Conservation (phyloP, 2,888 invertebrate species). For the Andrena trimmerana region DNA sequence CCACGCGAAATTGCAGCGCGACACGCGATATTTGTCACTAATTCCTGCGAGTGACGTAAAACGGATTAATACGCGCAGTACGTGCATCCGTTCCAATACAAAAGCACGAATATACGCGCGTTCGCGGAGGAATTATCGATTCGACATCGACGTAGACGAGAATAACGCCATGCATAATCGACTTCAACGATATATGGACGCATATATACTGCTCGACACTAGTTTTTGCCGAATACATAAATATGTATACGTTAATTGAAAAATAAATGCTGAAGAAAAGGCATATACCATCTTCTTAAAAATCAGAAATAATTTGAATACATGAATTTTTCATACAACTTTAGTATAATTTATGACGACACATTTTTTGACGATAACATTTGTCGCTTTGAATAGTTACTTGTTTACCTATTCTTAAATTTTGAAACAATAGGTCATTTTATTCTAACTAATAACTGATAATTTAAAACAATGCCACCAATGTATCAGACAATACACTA, state of each 20-base stretch:
- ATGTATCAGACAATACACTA: too few species aligned
- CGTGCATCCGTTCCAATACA: slow-evolving; percentile 17
- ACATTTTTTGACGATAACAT: too few species aligned
- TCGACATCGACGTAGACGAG: slow-evolving; percentile 34
- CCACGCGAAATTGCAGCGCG: slow-evolving; percentile 20
- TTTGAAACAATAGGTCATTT: too few species aligned
- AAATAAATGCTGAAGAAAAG: too few species aligned
- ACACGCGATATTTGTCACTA: slow-evolving; percentile 53
- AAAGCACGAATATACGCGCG: slow-evolving; percentile 21
- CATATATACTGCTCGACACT: not conserved
- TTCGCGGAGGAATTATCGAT: slow-evolving; percentile 36
- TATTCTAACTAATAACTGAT: too few species aligned
- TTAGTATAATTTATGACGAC: too few species aligned
- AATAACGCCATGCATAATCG: slow-evolving; percentile 26
- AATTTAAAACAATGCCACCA: too few species aligned
- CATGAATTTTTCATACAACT: too few species aligned
- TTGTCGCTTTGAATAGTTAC: too few species aligned
- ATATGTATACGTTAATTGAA: not conserved
- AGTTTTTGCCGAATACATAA: not conserved
- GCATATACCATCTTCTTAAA: too few species aligned
- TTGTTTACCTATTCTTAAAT: too few species aligned
- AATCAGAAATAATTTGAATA: too few species aligned
- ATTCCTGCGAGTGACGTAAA: slow-evolving; percentile 53
- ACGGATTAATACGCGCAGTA: slow-evolving; percentile 48
- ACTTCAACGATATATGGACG: slow-evolving; percentile 6